Base-by-base conservation (phyloP, 2,888 invertebrate species). In the Willowsia nigromaculata region DNA sequence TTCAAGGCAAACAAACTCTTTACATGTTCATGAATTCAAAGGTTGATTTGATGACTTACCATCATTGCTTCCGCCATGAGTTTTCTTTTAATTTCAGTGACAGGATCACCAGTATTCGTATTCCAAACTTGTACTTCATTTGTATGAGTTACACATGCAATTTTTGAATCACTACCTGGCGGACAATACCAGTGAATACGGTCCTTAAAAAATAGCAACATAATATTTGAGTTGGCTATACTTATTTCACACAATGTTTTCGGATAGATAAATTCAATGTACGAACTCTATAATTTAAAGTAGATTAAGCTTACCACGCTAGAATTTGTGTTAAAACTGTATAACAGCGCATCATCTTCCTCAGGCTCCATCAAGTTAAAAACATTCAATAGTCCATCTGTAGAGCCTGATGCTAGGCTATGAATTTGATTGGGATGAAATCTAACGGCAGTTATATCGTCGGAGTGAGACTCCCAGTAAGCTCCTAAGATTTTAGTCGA, bases 321-420 rank as follows among this genome's bases (percentile, higher is more conserved):
- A 89, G 96, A 96, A 93, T 97, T 96, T 0, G 97, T 96, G 93
- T 98, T 98, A 37, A 97, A 94, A 0, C 97, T 96, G 92, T 95
- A 96, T 15, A 94, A 94, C 1, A 98, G 94, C 0, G 98, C 98
- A 93, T 97, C 96, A 87, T 97, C 97, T 94, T 98, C 98, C 0
- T 94, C 94, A 0, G 94, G 93, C 93, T 97, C 95, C 76, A 95
- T 95, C 27, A 98, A 94, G 94, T 98, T 96, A 94, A 96, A 98
- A 1, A 97, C 93, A 94, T 98, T 98, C 0, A 98, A 95, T 18
- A 98, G 94, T 0, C 98, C 98, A 94, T 98, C 98, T 0, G 96
- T 95, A 0, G 97, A 96, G 0, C 97, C 97, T 0, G 97, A 96
- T 15, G 96, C 95, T 83, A 98, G 93, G 7, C 95, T 94, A 93